Percentiles rank a stretch among this genome's conserved stretches.
Conservation (phyloP, 1,140 invertebrate species). For the Brachionus koreanus region DNA sequence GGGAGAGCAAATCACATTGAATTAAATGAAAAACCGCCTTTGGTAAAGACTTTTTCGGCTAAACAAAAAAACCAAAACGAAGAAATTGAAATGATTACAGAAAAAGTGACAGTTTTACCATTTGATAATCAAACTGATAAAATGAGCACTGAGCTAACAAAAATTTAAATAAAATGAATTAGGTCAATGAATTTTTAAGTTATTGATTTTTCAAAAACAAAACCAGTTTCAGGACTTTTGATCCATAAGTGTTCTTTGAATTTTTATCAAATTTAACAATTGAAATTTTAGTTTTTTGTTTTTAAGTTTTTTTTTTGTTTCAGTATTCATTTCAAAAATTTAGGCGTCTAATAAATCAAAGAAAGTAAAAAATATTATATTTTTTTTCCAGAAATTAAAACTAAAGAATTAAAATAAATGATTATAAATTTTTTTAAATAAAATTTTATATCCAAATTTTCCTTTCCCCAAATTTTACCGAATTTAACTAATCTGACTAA, state of each 20-base stretch:
- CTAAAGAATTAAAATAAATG: neutral
- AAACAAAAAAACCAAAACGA: neutral
- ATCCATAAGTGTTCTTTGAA: neutral
- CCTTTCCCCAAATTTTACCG: neutral
- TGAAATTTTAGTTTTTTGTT: conserved; percentile 3
- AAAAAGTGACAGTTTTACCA: conserved; percentile 9
- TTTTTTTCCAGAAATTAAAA: neutral
- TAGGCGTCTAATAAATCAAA: neutral
- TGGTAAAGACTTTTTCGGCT: neutral
- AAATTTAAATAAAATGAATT: neutral
- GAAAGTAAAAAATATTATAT: neutral
- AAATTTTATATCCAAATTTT: neutral
- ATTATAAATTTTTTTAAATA: neutral
- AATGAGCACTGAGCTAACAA: neutral
- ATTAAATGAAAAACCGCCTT: neutral
- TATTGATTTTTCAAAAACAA: neutral
- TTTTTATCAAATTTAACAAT: conserved; percentile 23
- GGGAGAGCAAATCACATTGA: neutral
- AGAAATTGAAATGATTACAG: neutral
- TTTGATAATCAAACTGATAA: neutral
- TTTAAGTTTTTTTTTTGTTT: conserved; percentile 4
- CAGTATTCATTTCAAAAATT: neutral
- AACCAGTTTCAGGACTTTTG: neutral
- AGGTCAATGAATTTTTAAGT: neutral
- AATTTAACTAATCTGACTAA: too few relatives aligned